These are phyloP conservation scores for Melospiza georgiana DNA, from an alignment of 2,113 vertebrate species.

Conservation along the genomic window DNA sequence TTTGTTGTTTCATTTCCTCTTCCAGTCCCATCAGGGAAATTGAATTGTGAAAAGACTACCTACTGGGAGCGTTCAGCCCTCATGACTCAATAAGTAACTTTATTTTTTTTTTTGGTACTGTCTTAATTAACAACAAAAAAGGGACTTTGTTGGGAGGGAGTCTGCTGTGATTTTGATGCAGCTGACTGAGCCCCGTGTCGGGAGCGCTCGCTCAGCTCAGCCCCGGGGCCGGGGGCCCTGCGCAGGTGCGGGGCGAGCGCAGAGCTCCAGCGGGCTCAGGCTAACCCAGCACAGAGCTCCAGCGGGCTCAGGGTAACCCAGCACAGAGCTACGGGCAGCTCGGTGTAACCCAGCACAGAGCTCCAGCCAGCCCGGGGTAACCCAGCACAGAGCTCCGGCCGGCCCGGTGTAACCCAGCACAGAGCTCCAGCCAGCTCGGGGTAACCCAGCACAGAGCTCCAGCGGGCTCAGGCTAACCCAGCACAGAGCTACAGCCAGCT, in stretches of 20 bases:
- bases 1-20: slow-evolving; percentile 82
- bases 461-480: not conserved
- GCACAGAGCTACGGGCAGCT: too few relatives aligned
- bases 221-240: slow-evolving; percentile 13
- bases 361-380: too few relatives aligned
- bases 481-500: not conserved
- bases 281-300: too few relatives aligned
- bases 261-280: slow-evolving; percentile 24
- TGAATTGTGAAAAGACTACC: slow-evolving; percentile 77
- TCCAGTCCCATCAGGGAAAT: slow-evolving; percentile 68
- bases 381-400: too few relatives aligned
- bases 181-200: slow-evolving; percentile 57
- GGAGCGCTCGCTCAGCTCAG: slow-evolving; percentile 55
- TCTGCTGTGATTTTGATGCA: slow-evolving; percentile 65
- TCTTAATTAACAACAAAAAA: slow-evolving; percentile 78
- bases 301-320: too few relatives aligned
- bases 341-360: too few relatives aligned
- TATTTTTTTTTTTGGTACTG: slow-evolving; percentile 60
- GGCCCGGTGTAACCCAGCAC: not conserved
- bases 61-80: slow-evolving; percentile 73
- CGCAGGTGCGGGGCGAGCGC: slow-evolving; percentile 58
- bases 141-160: slow-evolving; percentile 67
- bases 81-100: slow-evolving; percentile 73
- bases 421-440: slow-evolving; percentile 22
- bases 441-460: not conserved